Base-by-base conservation (phyloP, 2,797 vertebrate genomes). In the Clarias laeviceps region DNA sequence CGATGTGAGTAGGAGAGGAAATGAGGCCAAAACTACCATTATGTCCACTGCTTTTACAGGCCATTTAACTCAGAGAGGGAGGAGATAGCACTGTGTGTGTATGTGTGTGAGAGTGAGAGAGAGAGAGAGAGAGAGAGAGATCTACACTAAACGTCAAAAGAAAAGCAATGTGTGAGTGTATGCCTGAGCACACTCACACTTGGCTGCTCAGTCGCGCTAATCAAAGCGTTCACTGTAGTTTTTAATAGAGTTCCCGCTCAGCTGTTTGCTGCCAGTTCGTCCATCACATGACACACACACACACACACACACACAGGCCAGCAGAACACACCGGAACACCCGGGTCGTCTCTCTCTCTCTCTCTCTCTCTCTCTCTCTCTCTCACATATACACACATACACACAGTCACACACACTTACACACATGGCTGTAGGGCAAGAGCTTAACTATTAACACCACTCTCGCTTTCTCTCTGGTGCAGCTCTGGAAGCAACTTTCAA, bases 401-500 rank as follows among this genome's bases (percentile, higher is more conserved):
- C 84, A 34, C 84, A 82, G 84, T 84, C 88, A 81, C 85, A 83
- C 83, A 69, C 79, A 87, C 69, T 57, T 50, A 22, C 29, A 57
- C 17, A 11, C 61, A 69, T 17, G 18, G 54, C 69, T 70, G 37
- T 80, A 69, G 85, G 80, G 77, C 69, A 80, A 27, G 62, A 89
- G 62, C 69, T 64, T 69, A 45, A 57, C 77, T 84, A 88, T 88
- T 87, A 86, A 84, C 86, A 87, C 77, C 76, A 45, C 84, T 85
- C 80, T 70, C 50, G 32, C 70, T 54, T 83, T 88, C 88, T 86
- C 82, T 82, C 68, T 89, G 59, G 87, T 92, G 93, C 91, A 92
- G 92, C 91, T 91, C 91, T 93, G 90, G 40, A 89, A 92, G 90
- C 91, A 91, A 92, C 91, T 93, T 92, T 92, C 77, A 89, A 89